phyloP scores from a whole-genome alignment of 2,797 vertebrate species.

The Scyliorhinus canicula region DNA sequence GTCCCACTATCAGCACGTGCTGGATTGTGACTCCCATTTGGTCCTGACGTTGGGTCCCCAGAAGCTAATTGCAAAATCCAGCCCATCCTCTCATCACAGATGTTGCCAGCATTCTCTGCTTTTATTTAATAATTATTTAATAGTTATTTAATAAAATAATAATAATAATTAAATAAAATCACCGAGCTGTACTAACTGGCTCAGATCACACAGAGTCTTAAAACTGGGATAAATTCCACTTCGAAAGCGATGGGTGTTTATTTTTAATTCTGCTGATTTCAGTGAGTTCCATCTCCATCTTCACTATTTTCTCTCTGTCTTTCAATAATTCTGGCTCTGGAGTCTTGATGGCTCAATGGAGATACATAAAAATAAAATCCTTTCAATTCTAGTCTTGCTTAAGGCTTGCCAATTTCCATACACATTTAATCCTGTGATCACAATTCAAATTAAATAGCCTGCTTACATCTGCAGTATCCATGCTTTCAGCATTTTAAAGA shows the following conservation, averaged over 20 bases:
- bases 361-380: background rate
- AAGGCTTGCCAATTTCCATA: background rate
- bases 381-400: background rate
- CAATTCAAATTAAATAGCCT: background rate
- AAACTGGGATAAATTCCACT: background rate
- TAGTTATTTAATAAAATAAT: too few relatives aligned
- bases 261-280: conserved; percentile 13
- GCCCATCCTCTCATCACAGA: background rate
- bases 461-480: conserved; percentile 11
- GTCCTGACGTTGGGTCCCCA: background rate
- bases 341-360: background rate
- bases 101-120: background rate
- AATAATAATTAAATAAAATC: too few relatives aligned
- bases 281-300: background rate
- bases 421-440: background rate
- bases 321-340: background rate
- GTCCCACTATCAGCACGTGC: background rate
- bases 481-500: background rate
- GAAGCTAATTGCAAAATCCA: background rate
- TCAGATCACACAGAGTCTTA: background rate
- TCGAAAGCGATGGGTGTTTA: background rate
- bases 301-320: background rate
- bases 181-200: background rate
- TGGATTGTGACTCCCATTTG: background rate
- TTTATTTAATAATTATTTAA: too few relatives aligned